phyloP scores from a whole-genome alignment of 2,113 vertebrate genomes.

The Tachysurus vachellii region DNA sequence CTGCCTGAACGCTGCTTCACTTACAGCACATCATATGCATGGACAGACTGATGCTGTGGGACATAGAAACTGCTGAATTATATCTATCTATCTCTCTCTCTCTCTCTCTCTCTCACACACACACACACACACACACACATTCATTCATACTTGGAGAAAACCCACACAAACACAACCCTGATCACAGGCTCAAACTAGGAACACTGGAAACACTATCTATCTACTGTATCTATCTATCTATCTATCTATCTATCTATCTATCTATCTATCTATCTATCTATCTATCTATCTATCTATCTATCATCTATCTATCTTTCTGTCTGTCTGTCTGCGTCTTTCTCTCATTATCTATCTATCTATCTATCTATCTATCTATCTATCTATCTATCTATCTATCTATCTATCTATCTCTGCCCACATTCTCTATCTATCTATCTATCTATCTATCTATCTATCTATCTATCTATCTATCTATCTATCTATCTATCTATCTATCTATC shows the following conservation, averaged over 20 bases:
- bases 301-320: too few species aligned
- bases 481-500: too few species aligned
- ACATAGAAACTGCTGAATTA: neutral
- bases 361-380: too few species aligned
- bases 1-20: conserved; percentile 4
- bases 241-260: neutral
- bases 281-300: too few species aligned
- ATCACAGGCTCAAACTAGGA: neutral
- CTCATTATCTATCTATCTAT: too few species aligned
- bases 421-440: too few species aligned
- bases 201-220: neutral
- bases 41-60: conserved; percentile 18
- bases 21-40: conserved; percentile 35
- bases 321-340: too few species aligned
- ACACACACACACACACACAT: neutral
- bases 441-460: too few species aligned
- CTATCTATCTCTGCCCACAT: too few species aligned
- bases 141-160: neutral
- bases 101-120: neutral
- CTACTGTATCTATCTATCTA: neutral
- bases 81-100: neutral
- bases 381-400: too few species aligned
- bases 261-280: neutral
- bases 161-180: neutral
- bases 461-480: too few species aligned